Conservation (phyloP, 2,113 vertebrate species). For the Bufo bufo region DNA sequence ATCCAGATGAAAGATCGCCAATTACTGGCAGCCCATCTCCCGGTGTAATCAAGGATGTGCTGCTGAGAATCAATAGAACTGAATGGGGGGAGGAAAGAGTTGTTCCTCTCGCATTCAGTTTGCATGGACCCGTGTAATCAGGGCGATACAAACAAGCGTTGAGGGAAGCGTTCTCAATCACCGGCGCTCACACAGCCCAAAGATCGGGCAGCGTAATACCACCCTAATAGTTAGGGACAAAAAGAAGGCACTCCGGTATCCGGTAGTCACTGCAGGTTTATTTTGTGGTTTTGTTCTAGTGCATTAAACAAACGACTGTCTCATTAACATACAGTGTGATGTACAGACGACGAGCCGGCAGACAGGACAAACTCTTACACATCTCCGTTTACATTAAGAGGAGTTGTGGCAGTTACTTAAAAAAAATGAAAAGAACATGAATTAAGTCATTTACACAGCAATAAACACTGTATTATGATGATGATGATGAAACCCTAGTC, state of each 20-base stretch:
- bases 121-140: too few species aligned
- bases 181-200: too few species aligned
- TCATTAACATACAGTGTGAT: not conserved
- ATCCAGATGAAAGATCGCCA: too few species aligned
- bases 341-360: not conserved
- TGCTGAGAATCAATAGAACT: too few species aligned
- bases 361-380: not conserved
- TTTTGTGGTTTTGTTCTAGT: conserved; percentile 4
- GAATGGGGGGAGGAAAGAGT: too few species aligned
- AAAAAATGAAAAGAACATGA: not conserved
- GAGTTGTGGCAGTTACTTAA: not conserved
- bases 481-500: not conserved
- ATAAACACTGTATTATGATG: not conserved
- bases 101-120: too few species aligned
- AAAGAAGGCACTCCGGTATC: not conserved
- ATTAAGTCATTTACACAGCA: not conserved
- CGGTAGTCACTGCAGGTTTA: conserved; percentile 12
- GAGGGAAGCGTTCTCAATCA: too few species aligned
- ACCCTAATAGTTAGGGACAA: too few species aligned
- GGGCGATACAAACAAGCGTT: too few species aligned
- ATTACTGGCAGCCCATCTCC: too few species aligned
- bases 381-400: not conserved
- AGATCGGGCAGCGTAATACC: too few species aligned
- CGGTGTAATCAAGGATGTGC: too few species aligned
- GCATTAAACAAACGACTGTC: not conserved